Conservation (phyloP, 1,140 invertebrate species). For the Bombus polaris region DNA sequence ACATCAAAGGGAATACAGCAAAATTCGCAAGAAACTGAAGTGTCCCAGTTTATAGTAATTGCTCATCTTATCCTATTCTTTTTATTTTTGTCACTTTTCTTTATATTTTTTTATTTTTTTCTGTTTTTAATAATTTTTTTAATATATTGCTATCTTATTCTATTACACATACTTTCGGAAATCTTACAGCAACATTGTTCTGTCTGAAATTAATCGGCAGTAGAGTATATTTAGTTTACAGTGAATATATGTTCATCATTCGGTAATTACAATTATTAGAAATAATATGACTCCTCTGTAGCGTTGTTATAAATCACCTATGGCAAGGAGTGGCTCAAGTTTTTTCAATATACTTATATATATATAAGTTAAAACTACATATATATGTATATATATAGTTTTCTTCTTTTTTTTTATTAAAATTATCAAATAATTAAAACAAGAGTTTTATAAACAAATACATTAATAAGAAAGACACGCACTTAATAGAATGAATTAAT, state of each 20-base stretch:
- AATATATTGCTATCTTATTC: conserved; percentile 24
- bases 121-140: conserved; percentile 22
- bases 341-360: neutral
- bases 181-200: conserved; percentile 36
- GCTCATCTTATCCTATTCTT: conserved; percentile 35
- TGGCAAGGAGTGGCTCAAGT: conserved; percentile 68
- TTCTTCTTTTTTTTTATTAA: neutral
- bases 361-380: neutral
- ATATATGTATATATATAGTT: neutral
- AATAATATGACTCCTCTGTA: conserved; percentile 45
- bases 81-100: conserved; percentile 25
- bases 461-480: conserved; percentile 5
- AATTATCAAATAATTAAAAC: conserved; percentile 5
- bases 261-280: conserved; percentile 53
- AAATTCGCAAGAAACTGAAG: conserved; percentile 55
- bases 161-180: conserved; percentile 49
- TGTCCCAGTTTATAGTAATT: conserved; percentile 36
- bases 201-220: conserved; percentile 45
- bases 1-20: conserved; percentile 28
- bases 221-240: conserved; percentile 65
- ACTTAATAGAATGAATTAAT: neutral
- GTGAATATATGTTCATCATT: conserved; percentile 41
- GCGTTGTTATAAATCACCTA: conserved; percentile 55
- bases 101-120: neutral
- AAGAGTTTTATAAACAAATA: neutral